Evolutionary conservation across 2,113 vertebrate genomes (phyloP).

Genomic region (Platysteira castanea): DNA sequence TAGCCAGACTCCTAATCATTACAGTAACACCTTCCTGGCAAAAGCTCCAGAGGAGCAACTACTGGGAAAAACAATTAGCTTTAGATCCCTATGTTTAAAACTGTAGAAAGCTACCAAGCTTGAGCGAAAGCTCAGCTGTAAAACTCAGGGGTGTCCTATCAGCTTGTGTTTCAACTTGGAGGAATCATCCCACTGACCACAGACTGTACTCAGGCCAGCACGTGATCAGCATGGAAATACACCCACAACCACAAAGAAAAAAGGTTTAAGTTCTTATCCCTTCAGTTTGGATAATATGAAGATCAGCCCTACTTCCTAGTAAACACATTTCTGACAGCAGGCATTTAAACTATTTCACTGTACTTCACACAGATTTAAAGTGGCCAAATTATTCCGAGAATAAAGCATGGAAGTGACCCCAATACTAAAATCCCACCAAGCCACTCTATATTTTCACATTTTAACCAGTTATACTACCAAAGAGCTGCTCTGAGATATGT

Average conservation of each 20-base stretch:
- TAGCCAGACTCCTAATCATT: not conserved
- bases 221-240: not conserved
- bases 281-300: not conserved
- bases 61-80: not conserved
- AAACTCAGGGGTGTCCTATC: not conserved
- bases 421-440: not conserved
- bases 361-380: not conserved
- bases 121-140: not conserved
- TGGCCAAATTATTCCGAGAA: not conserved
- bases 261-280: not conserved
- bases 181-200: not conserved
- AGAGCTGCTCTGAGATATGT: not conserved
- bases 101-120: not conserved
- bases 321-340: not conserved
- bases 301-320: not conserved
- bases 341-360: not conserved
- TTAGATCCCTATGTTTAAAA: not conserved
- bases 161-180: not conserved
- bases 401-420: not conserved
- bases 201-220: not conserved
- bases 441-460: not conserved
- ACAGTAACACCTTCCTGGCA: not conserved
- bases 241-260: not conserved
- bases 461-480: not conserved
- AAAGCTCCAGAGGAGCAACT: not conserved